Percentiles rank a stretch among this genome's conserved stretches.
Evolutionary conservation across 2,888 invertebrate genomes (phyloP).

Genomic region (Thecocarcelia acutangulata): DNA sequence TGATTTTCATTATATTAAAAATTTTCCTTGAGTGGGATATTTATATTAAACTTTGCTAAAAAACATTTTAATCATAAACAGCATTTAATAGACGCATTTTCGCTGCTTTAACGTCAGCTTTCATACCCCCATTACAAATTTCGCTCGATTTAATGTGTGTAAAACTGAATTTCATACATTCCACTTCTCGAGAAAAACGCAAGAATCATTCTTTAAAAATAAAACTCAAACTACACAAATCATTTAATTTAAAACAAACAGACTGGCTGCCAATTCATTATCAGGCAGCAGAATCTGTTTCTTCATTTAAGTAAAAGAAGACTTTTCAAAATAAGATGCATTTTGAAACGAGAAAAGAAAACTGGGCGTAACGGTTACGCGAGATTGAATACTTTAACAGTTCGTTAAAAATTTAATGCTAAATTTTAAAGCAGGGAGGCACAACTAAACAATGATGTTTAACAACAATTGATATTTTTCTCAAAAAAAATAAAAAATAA

Average conservation of each 20-base stretch:
- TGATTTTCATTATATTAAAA: too few species aligned
- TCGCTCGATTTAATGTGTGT: conserved; percentile 25
- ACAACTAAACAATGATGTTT: background rate
- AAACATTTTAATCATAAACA: background rate
- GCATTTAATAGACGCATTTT: background rate
- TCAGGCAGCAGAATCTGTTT: background rate
- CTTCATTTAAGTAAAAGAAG: background rate
- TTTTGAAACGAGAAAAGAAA: conserved; percentile 17
- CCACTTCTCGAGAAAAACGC: background rate
- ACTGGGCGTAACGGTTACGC: conserved; percentile 69
- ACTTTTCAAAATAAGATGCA: conserved; percentile 20
- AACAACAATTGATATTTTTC: background rate
- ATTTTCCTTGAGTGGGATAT: too few species aligned
- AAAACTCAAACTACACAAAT: conserved; percentile 50
- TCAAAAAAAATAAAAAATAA: background rate
- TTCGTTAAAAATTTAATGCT: conserved; percentile 71
- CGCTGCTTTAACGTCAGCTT: too few species aligned
- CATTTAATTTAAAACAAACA: conserved; percentile 61
- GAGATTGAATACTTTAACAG: conserved; percentile 70
- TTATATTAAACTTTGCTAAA: too few species aligned
- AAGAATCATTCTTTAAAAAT: conserved; percentile 11
- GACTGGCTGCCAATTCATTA: conserved; percentile 27
- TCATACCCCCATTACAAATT: background rate
- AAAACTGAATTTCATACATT: conserved; percentile 39
- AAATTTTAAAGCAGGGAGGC: conserved; percentile 48